Percentiles rank a stretch among this genome's conserved stretches.
These are phyloP conservation scores for Sebastes kiyomatsui DNA, from an alignment of 2,797 vertebrate genomes.

Conservation along the genomic window DNA sequence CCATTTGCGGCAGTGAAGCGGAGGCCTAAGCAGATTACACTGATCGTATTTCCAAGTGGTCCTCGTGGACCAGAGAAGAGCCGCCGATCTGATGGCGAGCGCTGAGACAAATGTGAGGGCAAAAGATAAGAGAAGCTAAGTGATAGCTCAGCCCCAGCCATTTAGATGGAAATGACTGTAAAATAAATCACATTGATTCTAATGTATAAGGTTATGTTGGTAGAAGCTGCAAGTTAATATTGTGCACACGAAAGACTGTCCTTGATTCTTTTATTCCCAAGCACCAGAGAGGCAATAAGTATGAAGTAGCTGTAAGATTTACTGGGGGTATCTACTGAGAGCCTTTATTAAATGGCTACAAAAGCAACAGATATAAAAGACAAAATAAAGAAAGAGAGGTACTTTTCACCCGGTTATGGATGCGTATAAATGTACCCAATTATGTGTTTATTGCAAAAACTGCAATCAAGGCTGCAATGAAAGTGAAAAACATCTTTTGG, in stretches of 20 bases:
- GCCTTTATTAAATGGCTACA: neutral
- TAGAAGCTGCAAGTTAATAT: neutral
- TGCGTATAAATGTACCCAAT: neutral
- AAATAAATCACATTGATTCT: neutral
- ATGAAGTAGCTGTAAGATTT: neutral
- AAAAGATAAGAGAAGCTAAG: slow-evolving; percentile 10
- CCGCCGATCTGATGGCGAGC: slow-evolving; percentile 3
- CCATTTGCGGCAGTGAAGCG: slow-evolving; percentile 51
- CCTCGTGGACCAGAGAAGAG: slow-evolving; percentile 19
- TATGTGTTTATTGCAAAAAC: slow-evolving; percentile 4
- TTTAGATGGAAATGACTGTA: neutral
- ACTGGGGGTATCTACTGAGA: neutral
- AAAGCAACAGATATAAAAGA: neutral
- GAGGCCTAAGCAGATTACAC: slow-evolving; percentile 58
- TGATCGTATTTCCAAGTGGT: slow-evolving; percentile 54
- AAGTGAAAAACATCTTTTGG: neutral
- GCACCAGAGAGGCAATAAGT: neutral
- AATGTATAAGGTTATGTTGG: neutral
- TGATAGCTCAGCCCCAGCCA: neutral
- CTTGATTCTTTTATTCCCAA: neutral
- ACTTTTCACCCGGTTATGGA: neutral
- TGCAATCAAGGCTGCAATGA: neutral
- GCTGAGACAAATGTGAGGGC: slow-evolving; percentile 28
- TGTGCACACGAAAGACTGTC: neutral
- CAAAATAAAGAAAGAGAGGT: neutral